These are phyloP conservation scores for Nomada goodeniana DNA, from an alignment of 2,888 invertebrate species.

Conservation along the genomic window DNA sequence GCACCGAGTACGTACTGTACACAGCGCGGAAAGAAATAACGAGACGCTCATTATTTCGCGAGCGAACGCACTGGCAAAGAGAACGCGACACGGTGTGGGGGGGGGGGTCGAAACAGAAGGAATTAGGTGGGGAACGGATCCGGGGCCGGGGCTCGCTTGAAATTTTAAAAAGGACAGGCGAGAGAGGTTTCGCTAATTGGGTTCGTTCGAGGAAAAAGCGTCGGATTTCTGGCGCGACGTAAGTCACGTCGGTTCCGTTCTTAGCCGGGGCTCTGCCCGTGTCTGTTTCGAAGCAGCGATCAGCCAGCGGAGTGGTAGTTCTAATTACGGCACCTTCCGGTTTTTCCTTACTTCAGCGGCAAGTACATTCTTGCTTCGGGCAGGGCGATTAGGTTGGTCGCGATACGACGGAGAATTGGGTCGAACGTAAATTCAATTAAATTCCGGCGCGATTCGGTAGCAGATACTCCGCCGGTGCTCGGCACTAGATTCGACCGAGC, in stretches of 20 bases:
- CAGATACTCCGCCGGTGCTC: too few relatives aligned
- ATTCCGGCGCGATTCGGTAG: too few relatives aligned
- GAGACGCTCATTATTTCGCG: constrained; percentile 70
- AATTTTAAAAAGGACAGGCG: constrained; percentile 51
- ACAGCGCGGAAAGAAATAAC: constrained; percentile 59
- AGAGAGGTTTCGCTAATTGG: constrained; percentile 52
- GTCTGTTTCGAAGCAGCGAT: background rate
- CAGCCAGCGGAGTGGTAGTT: background rate
- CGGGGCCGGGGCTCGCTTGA: constrained; percentile 28
- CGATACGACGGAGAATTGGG: background rate
- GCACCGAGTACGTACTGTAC: background rate
- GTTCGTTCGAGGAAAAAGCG: constrained; percentile 33
- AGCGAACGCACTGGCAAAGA: constrained; percentile 57
- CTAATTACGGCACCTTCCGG: background rate
- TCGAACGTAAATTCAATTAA: background rate
- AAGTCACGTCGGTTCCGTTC: constrained; percentile 12
- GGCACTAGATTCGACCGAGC: too few relatives aligned
- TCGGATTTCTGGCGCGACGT: constrained; percentile 9
- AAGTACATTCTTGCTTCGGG: too few relatives aligned
- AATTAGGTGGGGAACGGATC: constrained; percentile 35
- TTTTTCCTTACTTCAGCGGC: too few relatives aligned
- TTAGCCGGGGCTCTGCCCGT: background rate
- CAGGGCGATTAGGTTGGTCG: too few relatives aligned
- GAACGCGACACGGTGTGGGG: constrained; percentile 2
- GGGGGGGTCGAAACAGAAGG: constrained; percentile 17